Evolutionary conservation across 2,888 invertebrate species (phyloP).

Genomic region (Pediacus dermestoides): DNA sequence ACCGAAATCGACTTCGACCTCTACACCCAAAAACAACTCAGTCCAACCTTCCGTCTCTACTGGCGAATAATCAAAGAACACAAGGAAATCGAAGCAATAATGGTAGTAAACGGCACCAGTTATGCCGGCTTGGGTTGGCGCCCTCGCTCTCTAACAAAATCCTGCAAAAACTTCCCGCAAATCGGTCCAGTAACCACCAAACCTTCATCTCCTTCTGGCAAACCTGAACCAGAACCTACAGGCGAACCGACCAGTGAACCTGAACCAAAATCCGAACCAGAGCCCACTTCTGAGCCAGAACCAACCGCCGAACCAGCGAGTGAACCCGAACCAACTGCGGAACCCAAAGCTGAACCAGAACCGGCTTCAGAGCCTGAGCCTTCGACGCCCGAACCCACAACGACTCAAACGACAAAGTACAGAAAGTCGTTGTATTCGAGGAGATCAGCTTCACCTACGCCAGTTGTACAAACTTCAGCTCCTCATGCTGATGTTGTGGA

Average conservation of each 20-base stretch:
- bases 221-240: slow-evolving; percentile 31
- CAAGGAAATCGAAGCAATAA: slow-evolving; percentile 82
- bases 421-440: slow-evolving; percentile 44
- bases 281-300: slow-evolving; percentile 48
- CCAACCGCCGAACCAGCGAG: slow-evolving; percentile 47
- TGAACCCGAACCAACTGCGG: slow-evolving; percentile 40
- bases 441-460: slow-evolving; percentile 39
- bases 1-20: slow-evolving; percentile 67
- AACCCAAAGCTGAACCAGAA: slow-evolving; percentile 42
- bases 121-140: slow-evolving; percentile 94
- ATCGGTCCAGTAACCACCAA: slow-evolving; percentile 47
- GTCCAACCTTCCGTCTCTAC: slow-evolving; percentile 73
- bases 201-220: too few relatives aligned
- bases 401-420: slow-evolving; percentile 33
- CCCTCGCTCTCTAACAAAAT: slow-evolving; percentile 68
- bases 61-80: slow-evolving; percentile 81
- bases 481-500: slow-evolving; percentile 65
- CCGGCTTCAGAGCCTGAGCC: slow-evolving; percentile 37
- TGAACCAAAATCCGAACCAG: slow-evolving; percentile 46
- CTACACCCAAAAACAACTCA: slow-evolving; percentile 69
- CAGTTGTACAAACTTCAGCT: slow-evolving; percentile 21
- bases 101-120: slow-evolving; percentile 83
- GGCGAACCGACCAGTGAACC: slow-evolving; percentile 44
- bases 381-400: slow-evolving; percentile 31
- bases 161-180: slow-evolving; percentile 78